A percentile compares a stretch with the other conserved stretches of the same genome.
Evolutionary conservation across 2,888 invertebrate genomes (phyloP).

Genomic region (Ophion ventricosus): DNA sequence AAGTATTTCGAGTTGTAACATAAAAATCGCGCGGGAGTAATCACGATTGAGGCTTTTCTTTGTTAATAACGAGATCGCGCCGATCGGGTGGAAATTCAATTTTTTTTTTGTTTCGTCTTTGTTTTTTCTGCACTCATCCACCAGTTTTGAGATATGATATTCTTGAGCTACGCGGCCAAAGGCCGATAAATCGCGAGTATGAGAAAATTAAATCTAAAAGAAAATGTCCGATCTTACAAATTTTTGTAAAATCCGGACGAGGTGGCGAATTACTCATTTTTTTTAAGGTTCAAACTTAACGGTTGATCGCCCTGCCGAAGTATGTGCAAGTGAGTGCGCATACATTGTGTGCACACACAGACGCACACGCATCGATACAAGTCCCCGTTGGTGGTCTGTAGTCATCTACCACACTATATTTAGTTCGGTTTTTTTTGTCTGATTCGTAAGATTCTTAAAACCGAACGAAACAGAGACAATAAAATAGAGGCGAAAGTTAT

Average conservation of each 20-base stretch:
- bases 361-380: slow-evolving; percentile 2
- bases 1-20: too few species aligned
- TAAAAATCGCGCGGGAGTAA: background rate
- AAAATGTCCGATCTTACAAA: background rate
- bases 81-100: background rate
- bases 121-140: background rate
- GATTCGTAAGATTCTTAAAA: slow-evolving; percentile 38
- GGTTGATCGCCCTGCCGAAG: background rate
- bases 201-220: background rate
- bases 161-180: background rate
- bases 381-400: slow-evolving; percentile 16
- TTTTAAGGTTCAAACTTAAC: background rate
- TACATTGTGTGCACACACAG: background rate
- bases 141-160: background rate
- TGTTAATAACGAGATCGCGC: background rate
- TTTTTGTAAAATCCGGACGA: slow-evolving; percentile 20
- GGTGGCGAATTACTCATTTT: slow-evolving; percentile 13
- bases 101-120: slow-evolving; percentile 3
- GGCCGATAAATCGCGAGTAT: slow-evolving; percentile 11
- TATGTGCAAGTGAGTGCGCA: slow-evolving; percentile 10
- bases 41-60: background rate
- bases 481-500: slow-evolving; percentile 22
- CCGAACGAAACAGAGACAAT: slow-evolving; percentile 59
- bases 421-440: slow-evolving; percentile 33
- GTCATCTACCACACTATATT: slow-evolving; percentile 8